phyloP scores from a whole-genome alignment of 2,888 invertebrate genomes.

The Tiliacea aurago region DNA sequence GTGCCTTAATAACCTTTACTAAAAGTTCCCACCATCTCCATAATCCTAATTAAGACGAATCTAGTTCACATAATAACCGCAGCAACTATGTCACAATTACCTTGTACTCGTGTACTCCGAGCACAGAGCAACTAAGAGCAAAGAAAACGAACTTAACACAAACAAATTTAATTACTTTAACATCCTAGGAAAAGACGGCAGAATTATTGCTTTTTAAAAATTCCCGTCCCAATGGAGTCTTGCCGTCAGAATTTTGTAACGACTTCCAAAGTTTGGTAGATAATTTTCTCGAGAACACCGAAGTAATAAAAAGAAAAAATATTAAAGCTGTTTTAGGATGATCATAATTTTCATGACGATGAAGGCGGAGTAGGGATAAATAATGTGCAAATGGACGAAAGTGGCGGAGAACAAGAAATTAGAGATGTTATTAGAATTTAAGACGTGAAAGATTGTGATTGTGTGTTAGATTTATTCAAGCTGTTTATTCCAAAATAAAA shows the following conservation, averaged over 20 bases:
- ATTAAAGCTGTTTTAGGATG: slow-evolving; percentile 46
- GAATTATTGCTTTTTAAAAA: slow-evolving; percentile 63
- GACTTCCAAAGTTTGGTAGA: slow-evolving; percentile 56
- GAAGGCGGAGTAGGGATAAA: slow-evolving; percentile 40
- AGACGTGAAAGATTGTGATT: not conserved
- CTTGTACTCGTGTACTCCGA: not conserved
- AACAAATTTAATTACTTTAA: slow-evolving; percentile 64
- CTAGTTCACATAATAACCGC: slow-evolving; percentile 36
- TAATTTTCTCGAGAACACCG: slow-evolving; percentile 56
- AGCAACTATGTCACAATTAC: slow-evolving; percentile 48
- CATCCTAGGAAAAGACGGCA: slow-evolving; percentile 32
- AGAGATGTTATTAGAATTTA: slow-evolving; percentile 18
- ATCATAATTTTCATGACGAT: slow-evolving; percentile 55
- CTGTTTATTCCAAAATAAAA: not conserved
- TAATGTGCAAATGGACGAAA: slow-evolving; percentile 24
- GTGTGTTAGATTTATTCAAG: no score
- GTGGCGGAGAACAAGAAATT: not conserved
- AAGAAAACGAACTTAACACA: slow-evolving; percentile 43
- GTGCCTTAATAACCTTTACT: slow-evolving; percentile 26
- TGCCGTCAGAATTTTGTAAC: slow-evolving; percentile 64
- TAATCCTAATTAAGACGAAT: slow-evolving; percentile 42
- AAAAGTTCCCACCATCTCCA: slow-evolving; percentile 28
- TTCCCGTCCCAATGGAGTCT: slow-evolving; percentile 46
- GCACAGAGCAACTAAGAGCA: slow-evolving; percentile 26
- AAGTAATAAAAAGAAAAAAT: slow-evolving; percentile 61